A percentile compares a stretch with the other conserved stretches of the same genome.
Evolutionary conservation across 2,113 vertebrate species (phyloP).

Genomic region (Mesitornis unicolor): DNA sequence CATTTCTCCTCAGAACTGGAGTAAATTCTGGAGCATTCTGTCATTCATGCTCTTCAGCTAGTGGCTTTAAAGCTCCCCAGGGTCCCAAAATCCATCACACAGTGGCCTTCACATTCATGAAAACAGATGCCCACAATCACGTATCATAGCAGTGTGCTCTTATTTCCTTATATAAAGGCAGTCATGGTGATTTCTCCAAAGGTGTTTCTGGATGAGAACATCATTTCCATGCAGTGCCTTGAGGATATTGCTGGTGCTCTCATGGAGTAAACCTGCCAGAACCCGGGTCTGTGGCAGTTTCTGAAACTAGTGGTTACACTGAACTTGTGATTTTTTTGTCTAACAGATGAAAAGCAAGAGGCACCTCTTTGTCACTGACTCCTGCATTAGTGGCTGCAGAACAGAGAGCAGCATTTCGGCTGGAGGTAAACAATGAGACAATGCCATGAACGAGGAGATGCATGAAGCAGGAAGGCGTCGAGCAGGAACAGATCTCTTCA

Average conservation of each 20-base stretch:
- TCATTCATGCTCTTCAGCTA: background rate
- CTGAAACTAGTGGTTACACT: background rate
- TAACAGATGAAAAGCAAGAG: background rate
- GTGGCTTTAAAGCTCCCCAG: background rate
- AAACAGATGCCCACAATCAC: background rate
- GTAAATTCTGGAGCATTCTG: background rate
- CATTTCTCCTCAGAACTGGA: background rate
- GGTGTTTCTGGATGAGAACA: background rate
- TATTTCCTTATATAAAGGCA: background rate
- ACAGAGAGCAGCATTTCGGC: background rate
- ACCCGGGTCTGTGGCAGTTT: background rate
- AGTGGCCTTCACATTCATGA: background rate
- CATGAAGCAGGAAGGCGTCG: background rate
- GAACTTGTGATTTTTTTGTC: background rate
- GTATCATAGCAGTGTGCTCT: rapidly evolving
- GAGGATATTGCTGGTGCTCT: background rate
- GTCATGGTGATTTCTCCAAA: background rate
- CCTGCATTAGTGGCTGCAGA: background rate
- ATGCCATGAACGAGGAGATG: background rate
- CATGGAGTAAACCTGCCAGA: background rate
- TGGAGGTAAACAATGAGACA: background rate
- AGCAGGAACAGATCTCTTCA: background rate
- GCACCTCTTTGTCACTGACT: background rate
- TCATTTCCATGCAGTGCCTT: background rate
- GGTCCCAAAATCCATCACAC: background rate